Percentiles rank a stretch among this genome's conserved stretches.
Conservation (phyloP, 2,888 invertebrate genomes). For the Venustoraphidia nigricollis region DNA sequence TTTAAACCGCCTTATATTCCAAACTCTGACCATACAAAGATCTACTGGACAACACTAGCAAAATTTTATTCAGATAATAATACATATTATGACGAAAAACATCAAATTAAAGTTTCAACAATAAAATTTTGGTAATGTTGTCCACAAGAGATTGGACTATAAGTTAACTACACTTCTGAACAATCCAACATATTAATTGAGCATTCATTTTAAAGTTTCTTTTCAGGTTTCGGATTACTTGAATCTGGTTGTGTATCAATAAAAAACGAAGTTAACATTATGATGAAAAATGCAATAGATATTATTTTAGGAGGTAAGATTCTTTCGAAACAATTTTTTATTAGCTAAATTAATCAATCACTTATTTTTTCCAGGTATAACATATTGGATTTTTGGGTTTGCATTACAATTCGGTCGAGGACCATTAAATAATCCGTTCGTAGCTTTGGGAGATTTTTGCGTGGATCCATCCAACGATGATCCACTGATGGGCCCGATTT, state of each 20-base stretch:
- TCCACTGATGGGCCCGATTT: conserved; percentile 67
- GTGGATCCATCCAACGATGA: conserved; percentile 61
- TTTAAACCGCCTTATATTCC: too few species aligned
- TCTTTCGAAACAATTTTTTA: background rate
- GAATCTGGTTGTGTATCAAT: conserved; percentile 86
- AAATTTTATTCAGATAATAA: too few species aligned
- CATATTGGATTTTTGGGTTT: conserved; percentile 92
- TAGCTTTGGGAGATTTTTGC: conserved; percentile 72
- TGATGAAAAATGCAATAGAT: conserved; percentile 94
- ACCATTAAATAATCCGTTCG: conserved; percentile 56
- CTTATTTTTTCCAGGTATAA: conserved; percentile 38
- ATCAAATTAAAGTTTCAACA: too few species aligned
- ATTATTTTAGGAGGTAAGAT: conserved; percentile 69
- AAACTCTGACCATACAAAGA: too few species aligned
- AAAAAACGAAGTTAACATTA: conserved; percentile 91
- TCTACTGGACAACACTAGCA: too few species aligned
- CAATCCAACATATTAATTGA: too few species aligned
- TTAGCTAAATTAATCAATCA: background rate
- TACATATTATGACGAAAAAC: too few species aligned
- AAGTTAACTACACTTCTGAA: too few species aligned
- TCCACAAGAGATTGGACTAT: too few species aligned
- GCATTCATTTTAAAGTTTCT: too few species aligned
- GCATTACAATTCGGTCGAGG: conserved; percentile 77
- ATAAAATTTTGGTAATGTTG: too few species aligned
- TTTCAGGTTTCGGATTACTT: conserved; percentile 77